Percentiles rank a stretch among this genome's conserved stretches.
phyloP scores from a whole-genome alignment of 2,888 invertebrate genomes.

The Pollenia labialis region DNA sequence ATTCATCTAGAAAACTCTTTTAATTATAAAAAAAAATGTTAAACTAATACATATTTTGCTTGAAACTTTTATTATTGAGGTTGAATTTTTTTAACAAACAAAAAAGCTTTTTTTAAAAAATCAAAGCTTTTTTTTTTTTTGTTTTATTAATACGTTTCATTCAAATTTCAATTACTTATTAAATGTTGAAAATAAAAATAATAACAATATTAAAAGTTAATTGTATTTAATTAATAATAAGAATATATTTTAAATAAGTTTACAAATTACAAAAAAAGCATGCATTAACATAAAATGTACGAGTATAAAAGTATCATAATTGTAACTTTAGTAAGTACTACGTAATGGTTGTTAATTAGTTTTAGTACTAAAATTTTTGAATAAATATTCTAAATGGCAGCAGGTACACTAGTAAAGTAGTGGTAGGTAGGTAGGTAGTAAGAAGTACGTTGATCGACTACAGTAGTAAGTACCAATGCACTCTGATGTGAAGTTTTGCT shows the following conservation, averaged over 20 bases:
- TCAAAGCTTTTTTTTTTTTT: slow-evolving; percentile 39
- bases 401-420: not conserved
- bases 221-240: not conserved
- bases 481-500: slow-evolving; percentile 42
- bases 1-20: not conserved
- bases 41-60: not conserved
- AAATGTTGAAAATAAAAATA: slow-evolving; percentile 38
- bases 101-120: slow-evolving; percentile 23
- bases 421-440: slow-evolving; percentile 5
- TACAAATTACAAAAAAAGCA: slow-evolving; percentile 58
- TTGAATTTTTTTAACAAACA: slow-evolving; percentile 38
- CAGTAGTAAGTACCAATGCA: slow-evolving; percentile 45
- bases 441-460: slow-evolving; percentile 35
- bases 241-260: slow-evolving; percentile 29
- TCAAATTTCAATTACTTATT: slow-evolving; percentile 34
- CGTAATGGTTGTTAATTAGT: slow-evolving; percentile 12
- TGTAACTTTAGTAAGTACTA: not conserved
- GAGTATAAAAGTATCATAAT: slow-evolving; percentile 31
- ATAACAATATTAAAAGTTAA: slow-evolving; percentile 35
- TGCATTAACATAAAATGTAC: slow-evolving; percentile 64
- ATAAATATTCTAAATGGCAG: slow-evolving; percentile 4
- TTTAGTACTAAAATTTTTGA: slow-evolving; percentile 12
- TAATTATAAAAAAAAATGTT: not conserved
- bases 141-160: slow-evolving; percentile 12
- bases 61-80: slow-evolving; percentile 50